Percentiles rank a stretch among this genome's conserved stretches.
Evolutionary conservation across 2,113 vertebrate species (phyloP).

Genomic region (Rhinolophus ferrumequinum): DNA sequence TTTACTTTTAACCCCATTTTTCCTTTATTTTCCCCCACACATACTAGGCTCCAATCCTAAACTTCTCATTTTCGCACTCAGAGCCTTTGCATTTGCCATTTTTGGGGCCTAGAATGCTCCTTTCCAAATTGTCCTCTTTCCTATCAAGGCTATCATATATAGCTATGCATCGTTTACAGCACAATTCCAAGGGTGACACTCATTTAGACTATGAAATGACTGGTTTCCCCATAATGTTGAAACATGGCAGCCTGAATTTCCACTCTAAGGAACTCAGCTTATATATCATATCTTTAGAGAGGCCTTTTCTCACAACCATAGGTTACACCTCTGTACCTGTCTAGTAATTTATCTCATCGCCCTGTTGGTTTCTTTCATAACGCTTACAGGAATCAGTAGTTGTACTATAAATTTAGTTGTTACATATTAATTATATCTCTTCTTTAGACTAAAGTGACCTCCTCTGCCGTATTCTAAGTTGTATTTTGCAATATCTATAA

Average conservation of each 20-base stretch:
- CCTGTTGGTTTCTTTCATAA: not conserved
- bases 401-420: not conserved
- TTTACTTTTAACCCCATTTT: not conserved
- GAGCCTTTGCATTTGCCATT: not conserved
- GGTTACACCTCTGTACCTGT: not conserved
- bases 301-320: not conserved
- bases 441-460: not conserved
- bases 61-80: not conserved
- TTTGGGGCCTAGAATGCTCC: not conserved
- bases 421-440: not conserved
- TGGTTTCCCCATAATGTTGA: not conserved
- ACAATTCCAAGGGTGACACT: rapidly evolving
- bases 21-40: rapidly evolving
- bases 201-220: not conserved
- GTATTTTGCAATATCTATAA: not conserved
- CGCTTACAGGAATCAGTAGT: not conserved
- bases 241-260: not conserved
- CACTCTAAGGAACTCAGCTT: not conserved
- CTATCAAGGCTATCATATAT: not conserved
- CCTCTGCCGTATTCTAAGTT: not conserved
- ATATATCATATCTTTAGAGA: not conserved
- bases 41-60: not conserved
- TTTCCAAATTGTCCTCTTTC: not conserved
- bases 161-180: rapidly evolving
- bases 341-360: not conserved